Conservation (phyloP, 2,888 invertebrate genomes). For the Mystacides longicornis region DNA sequence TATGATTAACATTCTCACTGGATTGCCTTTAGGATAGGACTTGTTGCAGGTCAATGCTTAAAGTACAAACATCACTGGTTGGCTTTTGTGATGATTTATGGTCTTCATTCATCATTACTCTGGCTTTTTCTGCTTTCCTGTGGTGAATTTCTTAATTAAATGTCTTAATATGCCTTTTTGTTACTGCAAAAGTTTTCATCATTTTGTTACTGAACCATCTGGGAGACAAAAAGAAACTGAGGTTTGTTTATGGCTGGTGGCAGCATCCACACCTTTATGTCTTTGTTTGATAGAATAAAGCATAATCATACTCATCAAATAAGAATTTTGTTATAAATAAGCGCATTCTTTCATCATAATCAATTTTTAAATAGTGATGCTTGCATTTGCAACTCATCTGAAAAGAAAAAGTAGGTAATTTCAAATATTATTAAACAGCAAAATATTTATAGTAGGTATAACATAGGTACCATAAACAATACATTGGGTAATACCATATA, state of each 20-base stretch:
- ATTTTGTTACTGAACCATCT: neutral
- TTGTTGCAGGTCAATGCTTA: neutral
- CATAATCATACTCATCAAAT: neutral
- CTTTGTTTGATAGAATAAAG: neutral
- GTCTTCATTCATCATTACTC: neutral
- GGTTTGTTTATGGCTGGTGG: neutral
- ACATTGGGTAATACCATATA: too few species aligned
- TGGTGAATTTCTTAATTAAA: neutral
- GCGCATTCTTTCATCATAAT: neutral
- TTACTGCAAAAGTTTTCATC: neutral
- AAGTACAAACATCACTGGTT: neutral
- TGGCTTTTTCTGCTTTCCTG: neutral
- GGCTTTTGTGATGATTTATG: neutral
- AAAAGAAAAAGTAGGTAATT: neutral
- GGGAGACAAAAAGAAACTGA: neutral
- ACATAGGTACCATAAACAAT: too few species aligned
- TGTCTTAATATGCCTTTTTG: neutral
- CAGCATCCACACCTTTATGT: neutral
- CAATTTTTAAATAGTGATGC: neutral
- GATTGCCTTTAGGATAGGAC: slow-evolving; percentile 3
- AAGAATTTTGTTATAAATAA: neutral
- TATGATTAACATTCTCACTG: slow-evolving; percentile 21
- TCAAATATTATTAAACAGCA: too few species aligned
- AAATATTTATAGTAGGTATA: too few species aligned
- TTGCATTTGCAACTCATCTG: neutral